A percentile compares a stretch with the other conserved stretches of the same genome.
phyloP scores from a whole-genome alignment of 2,888 invertebrate species.

The Caenorhabditis sp. region DNA sequence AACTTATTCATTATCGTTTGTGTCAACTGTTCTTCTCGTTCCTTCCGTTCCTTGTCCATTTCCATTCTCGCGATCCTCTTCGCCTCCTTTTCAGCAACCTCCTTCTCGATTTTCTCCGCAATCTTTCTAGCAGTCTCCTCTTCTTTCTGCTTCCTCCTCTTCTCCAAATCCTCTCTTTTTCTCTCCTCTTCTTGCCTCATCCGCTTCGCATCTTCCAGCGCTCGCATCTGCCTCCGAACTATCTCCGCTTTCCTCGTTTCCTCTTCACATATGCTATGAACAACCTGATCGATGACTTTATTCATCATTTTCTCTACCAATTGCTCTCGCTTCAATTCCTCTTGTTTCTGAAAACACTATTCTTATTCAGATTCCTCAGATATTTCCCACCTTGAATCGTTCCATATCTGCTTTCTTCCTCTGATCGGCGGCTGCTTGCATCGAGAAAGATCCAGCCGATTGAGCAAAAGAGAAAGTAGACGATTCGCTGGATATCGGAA shows the following conservation, averaged over 20 bases:
- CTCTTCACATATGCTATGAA: conserved; percentile 30
- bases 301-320: conserved; percentile 17
- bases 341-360: conserved; percentile 16
- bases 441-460: conserved; percentile 28
- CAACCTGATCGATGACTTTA: conserved; percentile 35
- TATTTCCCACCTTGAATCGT: conserved; percentile 12
- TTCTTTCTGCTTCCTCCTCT: conserved; percentile 14
- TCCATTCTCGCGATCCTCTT: conserved; percentile 12
- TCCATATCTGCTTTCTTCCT: conserved; percentile 34
- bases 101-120: conserved; percentile 30
- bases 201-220: conserved; percentile 28
- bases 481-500: neutral
- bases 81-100: conserved; percentile 27
- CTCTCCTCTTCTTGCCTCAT: conserved; percentile 32
- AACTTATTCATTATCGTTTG: conserved; percentile 19
- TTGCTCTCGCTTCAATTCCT: conserved; percentile 19
- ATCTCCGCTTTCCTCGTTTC: conserved; percentile 31
- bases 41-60: conserved; percentile 24
- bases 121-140: conserved; percentile 25
- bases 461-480: conserved; percentile 23
- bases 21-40: conserved; percentile 27
- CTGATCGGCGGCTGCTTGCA: conserved; percentile 35
- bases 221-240: conserved; percentile 30
- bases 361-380: neutral
- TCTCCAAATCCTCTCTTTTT: conserved; percentile 14